These are phyloP conservation scores for Burhinus oedicnemus DNA, from an alignment of 2,113 vertebrate species.

Conservation along the genomic window DNA sequence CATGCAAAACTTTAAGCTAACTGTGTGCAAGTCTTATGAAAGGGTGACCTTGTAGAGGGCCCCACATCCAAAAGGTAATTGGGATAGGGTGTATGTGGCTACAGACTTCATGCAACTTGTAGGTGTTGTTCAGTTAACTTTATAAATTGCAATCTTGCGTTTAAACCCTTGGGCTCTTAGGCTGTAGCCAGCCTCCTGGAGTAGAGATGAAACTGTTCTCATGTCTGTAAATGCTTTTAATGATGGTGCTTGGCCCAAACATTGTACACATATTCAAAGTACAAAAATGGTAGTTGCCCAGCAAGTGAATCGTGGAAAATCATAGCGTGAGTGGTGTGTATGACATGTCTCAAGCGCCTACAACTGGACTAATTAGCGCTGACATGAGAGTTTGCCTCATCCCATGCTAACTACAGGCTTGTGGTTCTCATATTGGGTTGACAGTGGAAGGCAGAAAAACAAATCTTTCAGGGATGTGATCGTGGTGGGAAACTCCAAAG, in stretches of 20 bases:
- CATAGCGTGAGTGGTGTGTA: background rate
- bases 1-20: background rate
- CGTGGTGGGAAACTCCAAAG: background rate
- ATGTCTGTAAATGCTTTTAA: background rate
- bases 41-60: background rate
- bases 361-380: background rate
- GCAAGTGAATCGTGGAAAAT: background rate
- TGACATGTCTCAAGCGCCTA: background rate
- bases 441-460: background rate
- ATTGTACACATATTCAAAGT: background rate
- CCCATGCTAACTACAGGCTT: background rate
- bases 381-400: background rate
- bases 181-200: background rate
- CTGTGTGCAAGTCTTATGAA: background rate
- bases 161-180: background rate
- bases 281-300: background rate
- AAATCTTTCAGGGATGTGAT: background rate
- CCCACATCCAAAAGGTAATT: rapidly evolving
- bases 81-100: background rate
- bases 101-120: rapidly evolving
- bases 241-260: background rate
- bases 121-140: background rate
- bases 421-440: background rate
- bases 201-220: background rate
- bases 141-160: background rate